Evolutionary conservation across 2,113 vertebrate species (phyloP).

Genomic region (Pogona vitticeps): DNA sequence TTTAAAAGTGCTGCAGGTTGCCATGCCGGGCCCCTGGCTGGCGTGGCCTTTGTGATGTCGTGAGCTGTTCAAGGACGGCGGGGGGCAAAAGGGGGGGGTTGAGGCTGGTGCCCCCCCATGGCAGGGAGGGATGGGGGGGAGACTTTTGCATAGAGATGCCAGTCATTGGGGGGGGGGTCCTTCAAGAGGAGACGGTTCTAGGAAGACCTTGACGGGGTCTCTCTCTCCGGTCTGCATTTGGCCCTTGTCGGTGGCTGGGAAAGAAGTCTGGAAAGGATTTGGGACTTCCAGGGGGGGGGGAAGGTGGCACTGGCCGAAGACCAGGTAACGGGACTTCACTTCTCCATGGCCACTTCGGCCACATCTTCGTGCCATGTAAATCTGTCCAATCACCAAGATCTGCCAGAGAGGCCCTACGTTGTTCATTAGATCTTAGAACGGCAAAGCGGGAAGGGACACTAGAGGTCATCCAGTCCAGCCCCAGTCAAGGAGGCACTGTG

Average conservation of each 20-base stretch:
- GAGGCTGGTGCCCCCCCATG: too few relatives aligned
- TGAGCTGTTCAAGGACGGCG: slow-evolving; percentile 85
- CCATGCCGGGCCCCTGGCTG: slow-evolving; percentile 89
- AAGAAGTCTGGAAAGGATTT: slow-evolving; percentile 80
- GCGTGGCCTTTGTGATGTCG: slow-evolving; percentile 90
- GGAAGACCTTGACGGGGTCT: slow-evolving; percentile 83
- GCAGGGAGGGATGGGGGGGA: slow-evolving; percentile 60
- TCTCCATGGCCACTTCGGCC: too few relatives aligned
- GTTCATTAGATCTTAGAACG: too few relatives aligned
- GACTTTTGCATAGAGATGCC: slow-evolving; percentile 84
- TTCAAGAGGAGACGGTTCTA: slow-evolving; percentile 85
- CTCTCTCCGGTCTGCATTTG: slow-evolving; percentile 81
- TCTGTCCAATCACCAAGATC: too few relatives aligned
- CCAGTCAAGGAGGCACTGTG: too few relatives aligned
- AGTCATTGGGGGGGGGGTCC: slow-evolving; percentile 82
- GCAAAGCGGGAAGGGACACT: too few relatives aligned
- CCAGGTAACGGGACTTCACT: too few relatives aligned
- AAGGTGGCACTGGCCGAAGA: too few relatives aligned
- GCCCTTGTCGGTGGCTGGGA: slow-evolving; percentile 86
- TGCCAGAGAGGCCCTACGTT: too few relatives aligned
- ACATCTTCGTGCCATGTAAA: too few relatives aligned
- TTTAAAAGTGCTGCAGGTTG: slow-evolving; percentile 90
- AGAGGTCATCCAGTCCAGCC: too few relatives aligned
- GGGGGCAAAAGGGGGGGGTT: slow-evolving; percentile 56
- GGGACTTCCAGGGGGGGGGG: neutral